Evolutionary conservation across 1,140 invertebrate species (phyloP).

Genomic region (Temnothorax curvispinosus): DNA sequence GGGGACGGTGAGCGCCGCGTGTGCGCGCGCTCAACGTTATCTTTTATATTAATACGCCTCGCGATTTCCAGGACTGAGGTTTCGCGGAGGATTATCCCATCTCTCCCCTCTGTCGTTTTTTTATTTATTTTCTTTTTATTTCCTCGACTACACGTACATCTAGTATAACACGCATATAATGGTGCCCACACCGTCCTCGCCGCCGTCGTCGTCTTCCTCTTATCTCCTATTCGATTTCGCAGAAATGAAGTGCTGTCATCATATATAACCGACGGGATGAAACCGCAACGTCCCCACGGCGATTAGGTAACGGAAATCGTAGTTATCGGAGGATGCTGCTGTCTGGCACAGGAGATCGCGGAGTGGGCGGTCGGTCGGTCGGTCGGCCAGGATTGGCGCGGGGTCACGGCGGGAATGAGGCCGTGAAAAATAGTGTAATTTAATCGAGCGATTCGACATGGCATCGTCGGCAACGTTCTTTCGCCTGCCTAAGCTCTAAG

Average conservation of each 20-base stretch:
- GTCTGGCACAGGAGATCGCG: neutral
- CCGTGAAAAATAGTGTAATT: slow-evolving; percentile 78
- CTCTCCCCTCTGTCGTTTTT: neutral
- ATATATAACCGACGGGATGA: slow-evolving; percentile 39
- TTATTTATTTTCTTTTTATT: slow-evolving; percentile 11
- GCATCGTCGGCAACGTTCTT: slow-evolving; percentile 64
- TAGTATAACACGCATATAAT: slow-evolving; percentile 32
- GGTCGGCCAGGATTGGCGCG: neutral
- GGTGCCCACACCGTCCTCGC: neutral
- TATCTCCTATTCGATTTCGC: slow-evolving; percentile 43
- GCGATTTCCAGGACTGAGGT: neutral
- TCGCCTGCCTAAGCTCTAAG: slow-evolving; percentile 73
- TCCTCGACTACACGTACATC: neutral
- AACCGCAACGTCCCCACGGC: slow-evolving; percentile 44
- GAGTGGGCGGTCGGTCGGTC: neutral
- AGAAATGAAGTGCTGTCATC: slow-evolving; percentile 44
- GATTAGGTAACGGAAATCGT: slow-evolving; percentile 34
- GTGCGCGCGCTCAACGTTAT: slow-evolving; percentile 11
- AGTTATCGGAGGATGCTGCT: slow-evolving; percentile 36
- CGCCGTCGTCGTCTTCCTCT: neutral
- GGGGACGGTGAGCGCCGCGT: neutral
- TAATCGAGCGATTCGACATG: slow-evolving; percentile 79
- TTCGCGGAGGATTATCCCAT: neutral
- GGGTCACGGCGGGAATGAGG: slow-evolving; percentile 63
- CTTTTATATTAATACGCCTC: slow-evolving; percentile 12